Conservation (phyloP, 2,797 vertebrate species). For the Manis pentadactyla region DNA sequence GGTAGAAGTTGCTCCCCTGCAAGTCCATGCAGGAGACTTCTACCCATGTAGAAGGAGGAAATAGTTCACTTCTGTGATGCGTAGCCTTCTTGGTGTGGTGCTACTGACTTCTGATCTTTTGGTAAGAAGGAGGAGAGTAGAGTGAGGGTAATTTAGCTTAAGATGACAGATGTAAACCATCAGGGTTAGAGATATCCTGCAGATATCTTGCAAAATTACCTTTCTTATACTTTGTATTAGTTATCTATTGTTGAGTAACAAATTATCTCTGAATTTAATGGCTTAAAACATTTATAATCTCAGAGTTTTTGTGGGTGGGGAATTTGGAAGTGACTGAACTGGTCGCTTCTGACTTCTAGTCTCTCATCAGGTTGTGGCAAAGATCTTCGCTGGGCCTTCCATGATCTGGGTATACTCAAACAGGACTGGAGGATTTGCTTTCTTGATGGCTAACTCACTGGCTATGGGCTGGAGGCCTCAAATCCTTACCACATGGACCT, state of each 20-base stretch:
- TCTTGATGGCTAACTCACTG: not conserved
- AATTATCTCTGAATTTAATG: not conserved
- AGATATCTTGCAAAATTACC: not conserved
- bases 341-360: not conserved
- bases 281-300: not conserved
- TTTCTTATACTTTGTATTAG: conserved; percentile 29
- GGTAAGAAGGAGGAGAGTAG: not conserved
- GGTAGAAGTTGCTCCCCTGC: not conserved
- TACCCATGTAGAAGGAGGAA: not conserved
- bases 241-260: conserved; percentile 12
- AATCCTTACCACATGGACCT: not conserved
- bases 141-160: not conserved
- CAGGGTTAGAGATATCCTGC: not conserved
- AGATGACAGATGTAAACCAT: not conserved
- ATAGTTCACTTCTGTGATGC: not conserved
- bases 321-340: not conserved
- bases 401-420: not conserved
- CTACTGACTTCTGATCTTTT: not conserved
- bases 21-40: not conserved
- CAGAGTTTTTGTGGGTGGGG: not conserved
- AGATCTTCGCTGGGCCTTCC: not conserved
- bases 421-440: not conserved
- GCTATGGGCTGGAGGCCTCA: not conserved
- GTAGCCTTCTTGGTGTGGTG: not conserved
- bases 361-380: not conserved